Conservation (phyloP, 2,797 vertebrate species). For the Dallia pectoralis region DNA sequence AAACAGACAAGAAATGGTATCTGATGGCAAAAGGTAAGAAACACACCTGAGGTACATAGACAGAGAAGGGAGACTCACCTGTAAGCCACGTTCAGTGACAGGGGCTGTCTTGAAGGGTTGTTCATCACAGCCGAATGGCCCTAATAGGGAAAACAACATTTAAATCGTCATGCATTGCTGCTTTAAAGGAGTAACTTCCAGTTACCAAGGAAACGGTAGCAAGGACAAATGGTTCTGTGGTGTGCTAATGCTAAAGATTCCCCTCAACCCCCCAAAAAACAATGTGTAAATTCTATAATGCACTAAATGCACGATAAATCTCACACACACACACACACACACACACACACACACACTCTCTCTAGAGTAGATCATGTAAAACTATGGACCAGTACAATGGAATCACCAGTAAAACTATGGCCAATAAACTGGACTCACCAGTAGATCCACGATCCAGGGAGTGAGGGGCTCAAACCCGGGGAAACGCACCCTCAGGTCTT, state of each 20-base stretch:
- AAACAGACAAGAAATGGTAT: rapidly evolving
- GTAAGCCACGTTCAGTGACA: constrained; percentile 93
- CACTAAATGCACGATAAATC: too few relatives aligned
- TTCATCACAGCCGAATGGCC: constrained; percentile 98
- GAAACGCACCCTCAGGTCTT: constrained; percentile 89
- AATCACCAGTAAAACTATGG: not conserved
- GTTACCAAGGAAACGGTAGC: not conserved
- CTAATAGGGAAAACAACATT: constrained; percentile 55
- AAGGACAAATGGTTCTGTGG: not conserved
- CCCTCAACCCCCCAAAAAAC: too few relatives aligned
- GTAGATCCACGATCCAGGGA: constrained; percentile 93
- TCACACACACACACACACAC: too few relatives aligned
- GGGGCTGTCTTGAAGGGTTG: constrained; percentile 92
- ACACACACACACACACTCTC: too few relatives aligned
- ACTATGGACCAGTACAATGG: not conserved
- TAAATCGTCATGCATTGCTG: not conserved
- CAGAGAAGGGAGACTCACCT: constrained; percentile 64
- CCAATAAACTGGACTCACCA: constrained; percentile 67
- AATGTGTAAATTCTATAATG: too few relatives aligned
- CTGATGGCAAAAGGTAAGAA: not conserved
- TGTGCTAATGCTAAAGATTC: too few relatives aligned
- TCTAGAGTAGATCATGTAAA: not conserved
- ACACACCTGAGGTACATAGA: not conserved
- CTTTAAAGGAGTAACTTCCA: not conserved
- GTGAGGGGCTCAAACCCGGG: constrained; percentile 94